Percentiles rank a stretch among this genome's conserved stretches.
These are phyloP conservation scores for Ganaspis sp. DNA, from an alignment of 1,140 invertebrate genomes.

Conservation along the genomic window DNA sequence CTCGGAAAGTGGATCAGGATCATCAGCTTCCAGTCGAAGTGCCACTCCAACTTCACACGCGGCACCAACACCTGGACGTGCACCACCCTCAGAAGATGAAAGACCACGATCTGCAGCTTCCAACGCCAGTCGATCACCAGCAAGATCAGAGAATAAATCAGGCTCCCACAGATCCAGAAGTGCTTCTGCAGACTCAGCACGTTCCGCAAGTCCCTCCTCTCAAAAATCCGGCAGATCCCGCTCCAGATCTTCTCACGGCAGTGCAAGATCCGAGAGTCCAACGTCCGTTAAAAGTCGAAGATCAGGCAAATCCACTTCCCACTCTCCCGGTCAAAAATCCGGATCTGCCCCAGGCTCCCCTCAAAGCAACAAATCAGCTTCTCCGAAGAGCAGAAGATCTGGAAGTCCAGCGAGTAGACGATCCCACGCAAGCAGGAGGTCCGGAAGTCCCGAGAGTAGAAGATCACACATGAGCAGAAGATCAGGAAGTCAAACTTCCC, in stretches of 20 bases:
- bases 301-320: conserved; percentile 43
- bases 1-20: conserved; percentile 73
- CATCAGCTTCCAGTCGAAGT: conserved; percentile 69
- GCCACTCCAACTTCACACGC: conserved; percentile 60
- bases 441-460: conserved; percentile 31
- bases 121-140: conserved; percentile 67
- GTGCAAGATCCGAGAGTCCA: conserved; percentile 58
- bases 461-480: conserved; percentile 46
- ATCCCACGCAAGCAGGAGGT: conserved; percentile 33
- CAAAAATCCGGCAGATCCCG: conserved; percentile 62
- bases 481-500: conserved; percentile 51
- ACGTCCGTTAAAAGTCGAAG: conserved; percentile 56
- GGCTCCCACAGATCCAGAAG: conserved; percentile 66
- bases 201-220: conserved; percentile 69
- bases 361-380: conserved; percentile 25
- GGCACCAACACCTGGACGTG: conserved; percentile 55
- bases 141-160: conserved; percentile 61
- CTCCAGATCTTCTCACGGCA: conserved; percentile 57
- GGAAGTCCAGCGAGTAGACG: conserved; percentile 35
- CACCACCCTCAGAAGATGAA: conserved; percentile 60
- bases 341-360: conserved; percentile 39
- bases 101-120: conserved; percentile 60
- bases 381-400: conserved; percentile 50
- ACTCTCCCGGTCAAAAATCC: conserved; percentile 56
- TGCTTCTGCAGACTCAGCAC: conserved; percentile 60